Evolutionary conservation across 2,113 vertebrate genomes (phyloP), one percentile per base, ranked within the genome.

Genomic region (Suncus etruscus): DNA sequence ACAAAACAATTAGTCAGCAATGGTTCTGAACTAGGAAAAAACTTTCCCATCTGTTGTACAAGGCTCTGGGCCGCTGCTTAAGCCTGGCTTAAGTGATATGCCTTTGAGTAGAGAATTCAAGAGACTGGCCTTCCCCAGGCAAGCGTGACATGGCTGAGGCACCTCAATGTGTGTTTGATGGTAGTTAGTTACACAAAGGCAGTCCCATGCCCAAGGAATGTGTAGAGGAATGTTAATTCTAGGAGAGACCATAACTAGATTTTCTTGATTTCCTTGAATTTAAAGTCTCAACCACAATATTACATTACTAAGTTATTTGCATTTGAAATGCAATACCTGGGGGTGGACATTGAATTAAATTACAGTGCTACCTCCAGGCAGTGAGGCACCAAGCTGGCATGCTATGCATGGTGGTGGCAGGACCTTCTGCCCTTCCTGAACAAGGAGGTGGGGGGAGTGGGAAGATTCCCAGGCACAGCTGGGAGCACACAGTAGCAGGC

Each of bases 241-340:
- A 87, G 93, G 81, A 95, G 94, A 50, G 6, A 87, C 93, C 92
- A 50, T 97, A 97, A 96, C 94, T 95, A 73, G 91, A 96, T 97
- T 97, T 96, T 97, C 95, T 94, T 65, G 85, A 90, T 97, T 97
- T 97, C 95, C 93, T 93, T 92, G 89, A 95, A 84, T 96, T 96
- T 95, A 91, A 96, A 93, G 92, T 93, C 90, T 95, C 81, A 89
- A 70, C 86, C 92, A 90, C 95, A 96, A 89, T 95, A 96, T 97
- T 95, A 88, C 89, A 95, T 96, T 97, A 96, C 94, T 70, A 92
- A 93, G 89, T 92, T 95, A 96, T 96, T 96, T 96, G 93, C 94
- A 97, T 95, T 94, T 96, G 95, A 96, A 96, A 97, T 94, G 94
- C 85, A 95, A 97, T 92, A 95, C 94, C 89, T 94, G 92, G 50